A percentile compares a stretch with the other conserved stretches of the same genome.
Conservation (phyloP, 2,888 invertebrate genomes). For the Thereva nobilitata region DNA sequence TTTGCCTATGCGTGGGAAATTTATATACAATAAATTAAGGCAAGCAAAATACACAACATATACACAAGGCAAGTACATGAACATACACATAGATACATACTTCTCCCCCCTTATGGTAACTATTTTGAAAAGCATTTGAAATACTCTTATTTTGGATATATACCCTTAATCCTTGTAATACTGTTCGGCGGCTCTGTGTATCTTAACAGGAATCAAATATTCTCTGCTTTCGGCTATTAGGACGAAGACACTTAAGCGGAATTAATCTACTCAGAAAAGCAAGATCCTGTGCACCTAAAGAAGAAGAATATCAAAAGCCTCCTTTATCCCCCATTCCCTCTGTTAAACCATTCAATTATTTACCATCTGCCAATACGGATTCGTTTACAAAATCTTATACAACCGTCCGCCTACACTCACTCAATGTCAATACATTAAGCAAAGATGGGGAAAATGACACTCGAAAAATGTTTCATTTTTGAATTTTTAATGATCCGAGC, state of each 20-base stretch:
- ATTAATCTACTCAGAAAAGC: slow-evolving; percentile 16
- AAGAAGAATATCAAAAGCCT: background rate
- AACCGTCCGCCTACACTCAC: background rate
- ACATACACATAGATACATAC: background rate
- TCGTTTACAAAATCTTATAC: background rate
- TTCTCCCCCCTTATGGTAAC: background rate
- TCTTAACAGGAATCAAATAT: slow-evolving; percentile 1
- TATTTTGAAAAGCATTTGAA: background rate
- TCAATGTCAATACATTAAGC: slow-evolving; percentile 28
- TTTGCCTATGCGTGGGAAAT: too few species aligned
- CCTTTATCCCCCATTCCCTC: background rate
- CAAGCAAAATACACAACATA: background rate
- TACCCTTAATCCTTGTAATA: slow-evolving; percentile 15
- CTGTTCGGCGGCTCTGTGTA: background rate
- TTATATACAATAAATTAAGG: too few species aligned
- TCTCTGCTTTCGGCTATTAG: background rate
- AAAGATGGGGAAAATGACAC: slow-evolving; percentile 22
- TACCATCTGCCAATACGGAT: slow-evolving; percentile 3
- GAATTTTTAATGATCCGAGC: slow-evolving; percentile 26
- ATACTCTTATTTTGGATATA: background rate
- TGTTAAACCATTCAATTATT: background rate
- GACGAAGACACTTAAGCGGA: background rate
- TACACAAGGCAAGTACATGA: too few species aligned
- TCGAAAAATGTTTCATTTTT: slow-evolving; percentile 33
- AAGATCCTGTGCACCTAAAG: background rate